Conservation (phyloP, 2,797 vertebrate species). For the Scolopax rusticola region DNA sequence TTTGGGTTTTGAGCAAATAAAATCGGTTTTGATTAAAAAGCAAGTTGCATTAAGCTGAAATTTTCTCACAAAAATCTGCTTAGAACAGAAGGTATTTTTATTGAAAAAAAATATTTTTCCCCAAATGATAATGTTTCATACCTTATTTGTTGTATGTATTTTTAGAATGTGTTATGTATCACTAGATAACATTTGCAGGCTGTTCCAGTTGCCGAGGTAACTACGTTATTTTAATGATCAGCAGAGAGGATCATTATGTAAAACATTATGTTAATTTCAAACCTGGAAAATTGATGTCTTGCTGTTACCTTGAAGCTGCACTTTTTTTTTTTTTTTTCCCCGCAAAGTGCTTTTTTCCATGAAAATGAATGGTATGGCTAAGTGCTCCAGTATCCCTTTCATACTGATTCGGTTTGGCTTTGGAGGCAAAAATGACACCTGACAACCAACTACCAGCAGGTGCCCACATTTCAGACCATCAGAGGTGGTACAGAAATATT, state of each 20-base stretch:
- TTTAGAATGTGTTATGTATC: slow-evolving; percentile 63
- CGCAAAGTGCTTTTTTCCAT: neutral
- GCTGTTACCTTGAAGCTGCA: slow-evolving; percentile 60
- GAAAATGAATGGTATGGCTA: slow-evolving; percentile 11
- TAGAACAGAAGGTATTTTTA: slow-evolving; percentile 18
- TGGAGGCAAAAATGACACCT: neutral
- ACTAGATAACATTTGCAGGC: slow-evolving; percentile 53
- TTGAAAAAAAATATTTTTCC: neutral
- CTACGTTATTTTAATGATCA: slow-evolving; percentile 72
- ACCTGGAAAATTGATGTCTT: slow-evolving; percentile 58
- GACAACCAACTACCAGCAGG: neutral
- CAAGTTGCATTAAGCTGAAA: neutral
- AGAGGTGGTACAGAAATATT: neutral
- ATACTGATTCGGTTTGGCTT: neutral
- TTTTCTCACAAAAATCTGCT: neutral
- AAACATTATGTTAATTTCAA: slow-evolving; percentile 70
- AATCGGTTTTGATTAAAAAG: neutral
- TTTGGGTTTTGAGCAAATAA: neutral
- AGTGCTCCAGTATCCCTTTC: neutral
- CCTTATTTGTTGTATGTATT: slow-evolving; percentile 53
- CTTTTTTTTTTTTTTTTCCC: neutral
- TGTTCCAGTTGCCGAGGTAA: slow-evolving; percentile 74
- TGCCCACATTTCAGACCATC: neutral
- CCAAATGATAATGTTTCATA: slow-evolving; percentile 17
- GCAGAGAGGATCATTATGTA: slow-evolving; percentile 56